Evolutionary conservation across 2,888 invertebrate genomes (phyloP), one percentile per base, ranked within the genome.

Genomic region (Stenotaenia linearis): DNA sequence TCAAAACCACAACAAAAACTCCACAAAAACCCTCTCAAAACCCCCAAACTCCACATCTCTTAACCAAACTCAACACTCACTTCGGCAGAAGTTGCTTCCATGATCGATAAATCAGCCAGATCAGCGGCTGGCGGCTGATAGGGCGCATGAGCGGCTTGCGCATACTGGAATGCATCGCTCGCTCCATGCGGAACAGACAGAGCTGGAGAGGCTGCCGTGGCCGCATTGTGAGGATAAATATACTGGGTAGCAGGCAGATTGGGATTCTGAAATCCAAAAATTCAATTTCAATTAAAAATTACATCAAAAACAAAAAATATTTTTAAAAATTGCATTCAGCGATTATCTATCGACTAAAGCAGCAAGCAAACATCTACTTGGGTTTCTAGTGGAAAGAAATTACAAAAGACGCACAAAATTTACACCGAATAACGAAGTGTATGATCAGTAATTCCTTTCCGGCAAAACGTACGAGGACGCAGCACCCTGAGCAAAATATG

Each of bases 391-490:
- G 32, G 32, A 37, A 1, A 32, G 15, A 75, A 75, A 23, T n/a
- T 21, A 12, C 32, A 30, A 37, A 37, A 18, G 76, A 40, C 37
- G 28, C 21, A 45, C 37, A 23, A 37, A 40, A 40, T 37, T 28
- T 45, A 77, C 45, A 37, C 45, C 61, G 50, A 50, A 50, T 40
- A 50, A 50, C 18, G 50, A 50, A 50, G 50, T 50, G 50, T 6
- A n/a, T 7, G 50, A 76, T 81, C 80, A 80, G 77, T 79, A 81
- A 79, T 80, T 81, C 77, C 81, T 81, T 56, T 81, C 79, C 10
- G 81, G 81, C 40, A 80, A 37, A 50, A 81, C 74, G 78, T 77
- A 81, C 25, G 81, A 74, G 37, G 80, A 75, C 25, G 79, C 40
- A 74, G 78, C 80, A 74, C 77, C 80, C 23, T 32, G 37, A 30